Conservation (phyloP, 2,113 vertebrate genomes). For the Cyanoderma ruficeps region DNA sequence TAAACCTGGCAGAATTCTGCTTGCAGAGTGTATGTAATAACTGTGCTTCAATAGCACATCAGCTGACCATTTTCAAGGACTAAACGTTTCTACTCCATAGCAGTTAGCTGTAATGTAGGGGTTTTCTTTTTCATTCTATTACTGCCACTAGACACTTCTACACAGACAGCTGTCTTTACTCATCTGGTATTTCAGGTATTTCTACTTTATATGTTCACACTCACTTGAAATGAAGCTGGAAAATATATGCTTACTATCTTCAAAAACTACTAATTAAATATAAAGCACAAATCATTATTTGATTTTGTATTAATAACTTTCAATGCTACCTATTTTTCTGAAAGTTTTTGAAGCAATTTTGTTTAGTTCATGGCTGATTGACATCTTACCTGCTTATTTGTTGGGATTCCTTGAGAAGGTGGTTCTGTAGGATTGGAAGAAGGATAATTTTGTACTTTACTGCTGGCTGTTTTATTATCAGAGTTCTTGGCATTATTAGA, state of each 20-base stretch:
- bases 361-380: background rate
- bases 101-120: background rate
- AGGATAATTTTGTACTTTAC: conserved; percentile 46
- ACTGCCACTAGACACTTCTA: background rate
- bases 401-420: conserved; percentile 41
- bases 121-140: background rate
- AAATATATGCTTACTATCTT: background rate
- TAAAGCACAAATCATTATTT: background rate
- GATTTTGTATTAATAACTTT: background rate
- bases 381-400: conserved; percentile 75
- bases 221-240: background rate
- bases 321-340: background rate
- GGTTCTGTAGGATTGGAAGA: conserved; percentile 50
- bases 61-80: background rate
- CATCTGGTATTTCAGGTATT: background rate
- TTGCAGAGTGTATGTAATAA: background rate
- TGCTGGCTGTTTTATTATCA: conserved; percentile 55
- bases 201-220: background rate
- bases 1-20: background rate
- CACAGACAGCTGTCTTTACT: background rate
- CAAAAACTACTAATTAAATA: background rate
- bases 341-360: background rate
- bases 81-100: background rate
- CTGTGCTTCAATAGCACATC: background rate
- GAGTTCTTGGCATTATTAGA: conserved; percentile 64